Evolutionary conservation across 2,113 vertebrate species (phyloP).

Genomic region (Felis chaus): DNA sequence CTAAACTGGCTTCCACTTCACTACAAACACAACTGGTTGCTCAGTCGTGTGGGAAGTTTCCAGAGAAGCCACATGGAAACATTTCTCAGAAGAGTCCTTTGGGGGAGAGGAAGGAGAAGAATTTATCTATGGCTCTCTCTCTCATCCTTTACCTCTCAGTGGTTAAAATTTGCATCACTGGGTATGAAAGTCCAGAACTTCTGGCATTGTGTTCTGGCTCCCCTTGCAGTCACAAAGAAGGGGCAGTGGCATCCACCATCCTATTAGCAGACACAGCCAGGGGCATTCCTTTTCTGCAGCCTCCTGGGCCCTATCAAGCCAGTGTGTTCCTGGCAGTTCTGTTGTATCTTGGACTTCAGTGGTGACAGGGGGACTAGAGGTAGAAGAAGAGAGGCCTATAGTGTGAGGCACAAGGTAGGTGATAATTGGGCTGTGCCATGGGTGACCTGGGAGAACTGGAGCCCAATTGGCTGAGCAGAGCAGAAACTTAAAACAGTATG

Average conservation of each 20-base stretch:
- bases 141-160: neutral
- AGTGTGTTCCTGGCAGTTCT: no score
- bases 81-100: neutral
- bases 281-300: neutral
- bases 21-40: neutral
- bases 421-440: neutral
- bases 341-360: neutral
- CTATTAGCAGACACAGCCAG: neutral
- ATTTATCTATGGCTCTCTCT: neutral
- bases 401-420: neutral
- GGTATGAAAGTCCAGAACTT: neutral
- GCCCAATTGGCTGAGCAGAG: neutral
- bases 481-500: rapidly evolving
- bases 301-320: neutral
- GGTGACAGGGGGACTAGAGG: neutral
- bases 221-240: neutral
- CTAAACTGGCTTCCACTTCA: neutral
- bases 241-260: neutral
- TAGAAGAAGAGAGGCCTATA: neutral
- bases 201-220: neutral
- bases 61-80: neutral
- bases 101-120: neutral
- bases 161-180: neutral
- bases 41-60: neutral
- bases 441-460: neutral